These are phyloP conservation scores for Mactromeris polynyma DNA, from an alignment of 2,888 invertebrate genomes.

Conservation along the genomic window DNA sequence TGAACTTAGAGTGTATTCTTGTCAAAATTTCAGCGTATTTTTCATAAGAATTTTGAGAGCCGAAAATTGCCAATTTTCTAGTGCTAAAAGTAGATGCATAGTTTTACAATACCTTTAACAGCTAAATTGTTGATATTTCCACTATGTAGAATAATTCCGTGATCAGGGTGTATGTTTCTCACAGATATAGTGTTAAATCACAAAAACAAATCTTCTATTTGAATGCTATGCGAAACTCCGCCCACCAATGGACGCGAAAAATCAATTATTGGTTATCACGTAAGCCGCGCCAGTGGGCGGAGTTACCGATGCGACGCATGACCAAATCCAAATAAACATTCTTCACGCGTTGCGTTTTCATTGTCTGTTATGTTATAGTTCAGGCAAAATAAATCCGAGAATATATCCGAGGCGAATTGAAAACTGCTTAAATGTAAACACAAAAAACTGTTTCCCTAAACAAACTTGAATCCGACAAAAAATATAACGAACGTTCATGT, in stretches of 20 bases:
- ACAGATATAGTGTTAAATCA: slow-evolving; percentile 70
- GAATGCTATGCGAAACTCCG: slow-evolving; percentile 44
- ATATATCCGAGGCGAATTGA: background rate
- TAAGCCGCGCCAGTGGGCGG: slow-evolving; percentile 51
- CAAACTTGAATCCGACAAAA: background rate
- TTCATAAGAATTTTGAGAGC: slow-evolving; percentile 20
- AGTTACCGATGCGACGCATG: slow-evolving; percentile 28
- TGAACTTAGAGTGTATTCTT: background rate
- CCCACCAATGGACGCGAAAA: slow-evolving; percentile 27
- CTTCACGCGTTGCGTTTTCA: slow-evolving; percentile 11
- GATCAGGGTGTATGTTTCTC: slow-evolving; percentile 65
- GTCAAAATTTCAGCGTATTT: slow-evolving; percentile 4
- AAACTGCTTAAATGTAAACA: background rate
- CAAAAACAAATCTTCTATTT: slow-evolving; percentile 65
- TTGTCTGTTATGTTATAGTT: background rate
- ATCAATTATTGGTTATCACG: slow-evolving; percentile 48
- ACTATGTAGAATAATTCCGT: slow-evolving; percentile 69
- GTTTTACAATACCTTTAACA: slow-evolving; percentile 73
- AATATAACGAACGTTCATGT: too few species aligned
- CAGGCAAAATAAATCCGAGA: background rate
- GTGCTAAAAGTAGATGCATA: slow-evolving; percentile 65
- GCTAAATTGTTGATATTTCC: slow-evolving; percentile 67
- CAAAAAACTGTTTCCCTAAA: background rate
- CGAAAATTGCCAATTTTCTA: slow-evolving; percentile 44
- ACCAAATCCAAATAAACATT: slow-evolving; percentile 19